phyloP scores from a whole-genome alignment of 2,888 invertebrate genomes.

The Alitta virens region DNA sequence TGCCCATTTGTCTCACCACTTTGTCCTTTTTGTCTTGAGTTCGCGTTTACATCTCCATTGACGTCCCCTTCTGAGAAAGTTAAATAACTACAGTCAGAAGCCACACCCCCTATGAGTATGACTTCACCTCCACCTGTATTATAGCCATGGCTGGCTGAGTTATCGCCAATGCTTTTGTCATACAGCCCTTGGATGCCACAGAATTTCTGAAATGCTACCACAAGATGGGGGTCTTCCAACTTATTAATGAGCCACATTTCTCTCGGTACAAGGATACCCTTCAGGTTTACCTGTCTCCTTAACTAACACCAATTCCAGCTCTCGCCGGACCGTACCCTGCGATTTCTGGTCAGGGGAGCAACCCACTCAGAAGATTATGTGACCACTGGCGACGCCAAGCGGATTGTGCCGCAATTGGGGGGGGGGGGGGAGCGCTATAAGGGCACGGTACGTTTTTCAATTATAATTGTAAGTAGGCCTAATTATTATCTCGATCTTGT shows the following conservation, averaged over 20 bases:
- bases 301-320: too few relatives aligned
- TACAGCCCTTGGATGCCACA: slow-evolving; percentile 66
- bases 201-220: slow-evolving; percentile 74
- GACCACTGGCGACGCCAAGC: too few relatives aligned
- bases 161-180: background rate
- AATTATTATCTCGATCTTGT: too few relatives aligned
- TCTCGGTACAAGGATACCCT: too few relatives aligned
- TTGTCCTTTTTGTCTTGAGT: background rate
- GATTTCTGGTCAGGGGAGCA: too few relatives aligned
- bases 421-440: too few relatives aligned
- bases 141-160: background rate
- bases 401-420: too few relatives aligned
- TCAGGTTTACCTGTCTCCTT: too few relatives aligned
- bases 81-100: background rate
- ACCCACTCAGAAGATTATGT: too few relatives aligned
- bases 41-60: background rate
- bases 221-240: slow-evolving; percentile 64
- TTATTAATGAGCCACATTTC: background rate
- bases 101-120: background rate
- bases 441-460: too few relatives aligned
- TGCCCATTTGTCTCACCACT: background rate
- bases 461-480: too few relatives aligned
- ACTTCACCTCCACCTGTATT: background rate
- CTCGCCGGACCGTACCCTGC: too few relatives aligned
- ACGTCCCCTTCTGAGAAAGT: background rate